Conservation (phyloP, 2,797 vertebrate species). For the Tarsius wallacei region DNA sequence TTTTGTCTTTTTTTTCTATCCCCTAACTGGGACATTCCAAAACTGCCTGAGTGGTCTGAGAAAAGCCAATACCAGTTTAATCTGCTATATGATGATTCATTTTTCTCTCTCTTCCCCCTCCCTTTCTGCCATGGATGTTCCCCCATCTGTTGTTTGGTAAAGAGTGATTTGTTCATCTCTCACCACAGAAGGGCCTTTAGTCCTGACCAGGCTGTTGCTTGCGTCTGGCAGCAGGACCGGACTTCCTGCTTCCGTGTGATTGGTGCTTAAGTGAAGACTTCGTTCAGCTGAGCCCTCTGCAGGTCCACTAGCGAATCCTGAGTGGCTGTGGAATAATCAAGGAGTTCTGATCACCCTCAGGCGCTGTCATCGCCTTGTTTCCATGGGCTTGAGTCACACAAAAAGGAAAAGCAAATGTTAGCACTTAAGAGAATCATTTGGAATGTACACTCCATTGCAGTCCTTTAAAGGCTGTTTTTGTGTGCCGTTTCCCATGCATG, state of each 20-base stretch:
- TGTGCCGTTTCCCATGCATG: fast-evolving
- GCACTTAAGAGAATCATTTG: background rate
- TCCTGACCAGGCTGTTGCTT: background rate
- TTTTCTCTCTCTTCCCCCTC: background rate
- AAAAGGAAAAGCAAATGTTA: background rate
- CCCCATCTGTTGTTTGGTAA: background rate
- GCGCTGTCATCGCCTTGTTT: background rate
- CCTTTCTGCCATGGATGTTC: no score
- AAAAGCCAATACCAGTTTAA: background rate
- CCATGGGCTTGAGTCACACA: background rate
- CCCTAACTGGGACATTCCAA: background rate
- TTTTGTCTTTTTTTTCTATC: background rate
- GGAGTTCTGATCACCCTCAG: background rate
- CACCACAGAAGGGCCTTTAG: background rate
- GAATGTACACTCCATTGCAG: background rate
- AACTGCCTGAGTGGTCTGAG: background rate
- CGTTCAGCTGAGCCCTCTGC: background rate
- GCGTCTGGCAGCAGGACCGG: fast-evolving
- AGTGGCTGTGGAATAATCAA: background rate
- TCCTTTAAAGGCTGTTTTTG: background rate
- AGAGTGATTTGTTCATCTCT: background rate
- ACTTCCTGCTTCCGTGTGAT: fast-evolving
- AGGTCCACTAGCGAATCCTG: background rate
- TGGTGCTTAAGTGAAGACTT: background rate
- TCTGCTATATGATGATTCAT: background rate